Evolutionary conservation across 1,140 invertebrate genomes (phyloP).

Genomic region (Bombus fervidus): DNA sequence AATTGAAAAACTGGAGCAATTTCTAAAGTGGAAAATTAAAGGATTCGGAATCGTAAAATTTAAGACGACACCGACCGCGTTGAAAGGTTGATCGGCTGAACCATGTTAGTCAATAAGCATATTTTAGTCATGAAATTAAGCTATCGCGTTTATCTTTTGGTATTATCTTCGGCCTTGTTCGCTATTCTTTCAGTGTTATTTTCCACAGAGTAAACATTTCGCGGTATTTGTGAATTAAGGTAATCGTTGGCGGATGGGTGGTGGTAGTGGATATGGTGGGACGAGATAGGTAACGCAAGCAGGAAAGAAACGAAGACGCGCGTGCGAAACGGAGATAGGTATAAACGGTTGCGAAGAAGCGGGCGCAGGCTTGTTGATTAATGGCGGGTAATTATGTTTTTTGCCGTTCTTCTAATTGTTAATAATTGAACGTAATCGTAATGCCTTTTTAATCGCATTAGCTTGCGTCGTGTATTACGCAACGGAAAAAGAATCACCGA

Average conservation of each 20-base stretch:
- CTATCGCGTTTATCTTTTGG: background rate
- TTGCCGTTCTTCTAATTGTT: slow-evolving; percentile 78
- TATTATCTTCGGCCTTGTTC: slow-evolving; percentile 30
- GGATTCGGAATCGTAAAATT: background rate
- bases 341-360: slow-evolving; percentile 36
- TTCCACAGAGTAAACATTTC: slow-evolving; percentile 31
- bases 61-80: background rate
- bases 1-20: too few relatives aligned
- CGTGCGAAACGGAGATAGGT: background rate
- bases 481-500: slow-evolving; percentile 71
- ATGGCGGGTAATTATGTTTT: slow-evolving; percentile 78
- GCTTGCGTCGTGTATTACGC: slow-evolving; percentile 66
- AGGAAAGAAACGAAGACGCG: background rate
- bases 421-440: slow-evolving; percentile 81
- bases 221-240: slow-evolving; percentile 38
- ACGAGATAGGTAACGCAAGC: background rate
- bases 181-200: slow-evolving; percentile 1
- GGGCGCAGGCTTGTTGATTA: slow-evolving; percentile 72
- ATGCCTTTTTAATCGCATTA: slow-evolving; percentile 78
- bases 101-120: background rate
- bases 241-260: slow-evolving; percentile 7
- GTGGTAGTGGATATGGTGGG: background rate
- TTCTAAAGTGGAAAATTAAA: too few relatives aligned
- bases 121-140: background rate
- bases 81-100: background rate